These are phyloP conservation scores for Nasonia giraulti DNA, from an alignment of 1,140 invertebrate genomes.

Conservation along the genomic window DNA sequence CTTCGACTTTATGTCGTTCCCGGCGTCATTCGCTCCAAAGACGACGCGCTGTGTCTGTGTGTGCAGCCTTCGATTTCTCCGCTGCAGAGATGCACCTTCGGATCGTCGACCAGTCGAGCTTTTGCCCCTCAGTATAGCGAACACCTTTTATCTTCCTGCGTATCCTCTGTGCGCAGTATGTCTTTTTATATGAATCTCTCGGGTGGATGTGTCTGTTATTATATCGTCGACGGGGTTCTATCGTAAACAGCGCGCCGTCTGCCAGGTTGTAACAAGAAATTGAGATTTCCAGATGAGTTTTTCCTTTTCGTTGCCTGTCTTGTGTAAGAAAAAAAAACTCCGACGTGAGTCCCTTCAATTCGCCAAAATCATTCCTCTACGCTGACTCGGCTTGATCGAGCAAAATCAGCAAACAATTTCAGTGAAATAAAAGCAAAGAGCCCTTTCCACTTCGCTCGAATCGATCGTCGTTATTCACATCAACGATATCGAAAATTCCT, in stretches of 20 bases:
- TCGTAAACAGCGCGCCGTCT: not conserved
- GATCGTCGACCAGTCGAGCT: not conserved
- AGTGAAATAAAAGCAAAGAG: too few relatives aligned
- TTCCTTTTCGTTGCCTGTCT: not conserved
- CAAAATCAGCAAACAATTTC: too few relatives aligned
- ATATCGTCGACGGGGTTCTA: not conserved
- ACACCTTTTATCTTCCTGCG: not conserved
- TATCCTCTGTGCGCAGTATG: not conserved
- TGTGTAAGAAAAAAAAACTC: not conserved
- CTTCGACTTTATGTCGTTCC: conserved; percentile 41
- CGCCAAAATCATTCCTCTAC: too few relatives aligned
- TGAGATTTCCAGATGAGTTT: not conserved
- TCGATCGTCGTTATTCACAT: not conserved
- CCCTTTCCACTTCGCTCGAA: too few relatives aligned
- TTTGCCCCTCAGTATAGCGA: not conserved
- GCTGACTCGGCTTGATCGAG: too few relatives aligned
- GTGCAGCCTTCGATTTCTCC: not conserved
- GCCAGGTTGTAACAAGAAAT: not conserved
- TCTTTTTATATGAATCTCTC: not conserved
- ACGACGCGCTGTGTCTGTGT: not conserved
- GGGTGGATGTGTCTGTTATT: not conserved
- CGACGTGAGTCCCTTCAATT: too few relatives aligned
- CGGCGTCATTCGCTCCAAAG: conserved; percentile 20
- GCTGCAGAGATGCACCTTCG: not conserved
- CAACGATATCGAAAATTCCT: not conserved